Base-by-base conservation (phyloP, 2,113 vertebrate genomes). In the Stegastes partitus region DNA sequence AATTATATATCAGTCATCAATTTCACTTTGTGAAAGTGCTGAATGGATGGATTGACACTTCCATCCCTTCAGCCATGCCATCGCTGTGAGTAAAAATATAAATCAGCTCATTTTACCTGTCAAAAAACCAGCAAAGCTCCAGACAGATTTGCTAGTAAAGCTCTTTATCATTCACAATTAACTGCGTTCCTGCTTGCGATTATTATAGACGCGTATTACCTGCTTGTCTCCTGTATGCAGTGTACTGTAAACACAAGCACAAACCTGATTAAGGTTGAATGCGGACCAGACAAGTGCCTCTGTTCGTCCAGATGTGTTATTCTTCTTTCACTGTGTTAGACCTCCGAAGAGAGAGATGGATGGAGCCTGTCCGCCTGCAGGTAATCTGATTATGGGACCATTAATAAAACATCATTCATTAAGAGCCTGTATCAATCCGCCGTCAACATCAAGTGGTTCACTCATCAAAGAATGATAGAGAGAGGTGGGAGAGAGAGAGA, bases 321-420 rank as follows among this genome's bases (percentile, higher is more conserved):
- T 85, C 76, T 79, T 72, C 73, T 55, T 79, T 68, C 70, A 59
- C 72, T 79, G 31, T 50, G 84, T 85, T 69, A 77, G 78, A 85
- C 81, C 54, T 74, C 63, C 12, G 14, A 75, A 84, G 68, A 77
- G 56, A 81, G 77, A 91, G 89, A 93, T 91, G 70, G 90, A 92
- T 93, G 86, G 72, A 83, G 74, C 69, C 79, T 83, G 90, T 89
- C 90, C 47, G 63, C 78, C 87, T 75, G 85, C 89, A 95, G 88
- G 91, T 93, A 90, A 93, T 94, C 88, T 91, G 91, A 93, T 94
- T 92, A 93, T 67, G 67, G 81, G 42, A 72, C 81, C 86, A 92
- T 94, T 94, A 92, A 93, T 91, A 92, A 93, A 93, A 91, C 92
- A 91, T 93, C 74, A 81, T 83, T 94, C 87, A 94, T 94, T 93